Percentiles rank a stretch among this genome's conserved stretches.
These are phyloP conservation scores for Cosmopolites sordidus DNA, from an alignment of 2,888 invertebrate species.

Conservation along the genomic window DNA sequence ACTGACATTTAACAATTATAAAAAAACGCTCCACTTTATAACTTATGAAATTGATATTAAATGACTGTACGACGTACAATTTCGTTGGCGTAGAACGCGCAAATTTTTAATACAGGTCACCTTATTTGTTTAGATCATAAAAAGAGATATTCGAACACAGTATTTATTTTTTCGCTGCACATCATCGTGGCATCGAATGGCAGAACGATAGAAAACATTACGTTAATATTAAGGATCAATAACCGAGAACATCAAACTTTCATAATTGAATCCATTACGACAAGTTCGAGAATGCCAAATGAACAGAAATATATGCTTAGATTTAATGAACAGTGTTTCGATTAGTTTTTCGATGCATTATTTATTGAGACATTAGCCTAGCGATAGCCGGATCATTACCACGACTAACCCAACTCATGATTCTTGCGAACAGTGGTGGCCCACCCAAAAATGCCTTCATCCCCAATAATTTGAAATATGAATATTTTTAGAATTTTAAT, in stretches of 20 bases:
- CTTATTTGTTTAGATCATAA: too few relatives aligned
- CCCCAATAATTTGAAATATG: too few relatives aligned
- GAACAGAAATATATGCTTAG: conserved; percentile 33
- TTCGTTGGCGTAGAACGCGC: too few relatives aligned
- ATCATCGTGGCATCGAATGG: background rate
- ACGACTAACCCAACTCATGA: conserved; percentile 18
- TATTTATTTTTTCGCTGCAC: too few relatives aligned
- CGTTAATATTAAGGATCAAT: conserved; percentile 12
- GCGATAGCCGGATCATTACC: conserved; percentile 27
- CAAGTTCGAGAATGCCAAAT: conserved; percentile 25
- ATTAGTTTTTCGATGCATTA: conserved; percentile 37
- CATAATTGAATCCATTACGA: conserved; percentile 24
- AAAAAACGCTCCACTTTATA: too few relatives aligned
- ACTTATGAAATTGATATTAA: too few relatives aligned
- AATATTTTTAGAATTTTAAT: too few relatives aligned
- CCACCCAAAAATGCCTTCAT: too few relatives aligned
- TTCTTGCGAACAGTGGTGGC: conserved; percentile 19
- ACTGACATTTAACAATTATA: too few relatives aligned
- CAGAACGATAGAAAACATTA: background rate
- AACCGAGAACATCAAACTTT: conserved; percentile 18
- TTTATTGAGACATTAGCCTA: conserved; percentile 37
- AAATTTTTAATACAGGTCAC: too few relatives aligned
- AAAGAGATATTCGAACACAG: too few relatives aligned
- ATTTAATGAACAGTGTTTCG: conserved; percentile 38
- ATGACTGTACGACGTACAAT: too few relatives aligned